Conservation (phyloP, 2,888 invertebrate species). For the Galeopsomyia nigrocyanea region DNA sequence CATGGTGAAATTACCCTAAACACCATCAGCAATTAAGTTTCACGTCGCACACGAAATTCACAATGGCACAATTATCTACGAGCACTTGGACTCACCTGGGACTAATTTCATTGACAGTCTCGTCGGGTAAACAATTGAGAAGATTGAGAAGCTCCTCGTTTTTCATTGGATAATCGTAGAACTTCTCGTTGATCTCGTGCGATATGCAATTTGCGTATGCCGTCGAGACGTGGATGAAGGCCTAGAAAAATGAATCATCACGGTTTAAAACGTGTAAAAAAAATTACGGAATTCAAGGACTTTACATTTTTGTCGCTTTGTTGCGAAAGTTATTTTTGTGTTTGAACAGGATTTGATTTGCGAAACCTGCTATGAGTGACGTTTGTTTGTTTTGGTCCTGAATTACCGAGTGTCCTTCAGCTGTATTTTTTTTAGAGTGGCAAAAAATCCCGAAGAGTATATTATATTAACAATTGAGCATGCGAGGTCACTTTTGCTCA, state of each 20-base stretch:
- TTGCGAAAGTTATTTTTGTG: slow-evolving; percentile 13
- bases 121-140: slow-evolving; percentile 71
- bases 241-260: slow-evolving; percentile 52
- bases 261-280: neutral
- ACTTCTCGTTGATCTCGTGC: slow-evolving; percentile 76
- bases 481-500: slow-evolving; percentile 58
- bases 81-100: slow-evolving; percentile 70
- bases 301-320: neutral
- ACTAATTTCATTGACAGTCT: slow-evolving; percentile 69
- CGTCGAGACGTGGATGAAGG: slow-evolving; percentile 68
- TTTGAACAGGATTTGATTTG: slow-evolving; percentile 3
- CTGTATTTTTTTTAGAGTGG: neutral
- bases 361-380: neutral
- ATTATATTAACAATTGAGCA: slow-evolving; percentile 13
- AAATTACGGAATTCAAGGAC: slow-evolving; percentile 1
- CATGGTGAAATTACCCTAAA: slow-evolving; percentile 67
- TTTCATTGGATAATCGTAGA: slow-evolving; percentile 74
- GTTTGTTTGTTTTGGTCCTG: neutral
- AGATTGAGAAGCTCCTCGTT: slow-evolving; percentile 69
- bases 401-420: neutral
- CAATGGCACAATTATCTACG: neutral
- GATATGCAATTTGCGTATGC: slow-evolving; percentile 70
- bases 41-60: neutral
- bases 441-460: slow-evolving; percentile 8
- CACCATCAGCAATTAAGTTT: neutral